Base-by-base conservation (phyloP, 2,888 invertebrate genomes). In the Tipula lateralis region DNA sequence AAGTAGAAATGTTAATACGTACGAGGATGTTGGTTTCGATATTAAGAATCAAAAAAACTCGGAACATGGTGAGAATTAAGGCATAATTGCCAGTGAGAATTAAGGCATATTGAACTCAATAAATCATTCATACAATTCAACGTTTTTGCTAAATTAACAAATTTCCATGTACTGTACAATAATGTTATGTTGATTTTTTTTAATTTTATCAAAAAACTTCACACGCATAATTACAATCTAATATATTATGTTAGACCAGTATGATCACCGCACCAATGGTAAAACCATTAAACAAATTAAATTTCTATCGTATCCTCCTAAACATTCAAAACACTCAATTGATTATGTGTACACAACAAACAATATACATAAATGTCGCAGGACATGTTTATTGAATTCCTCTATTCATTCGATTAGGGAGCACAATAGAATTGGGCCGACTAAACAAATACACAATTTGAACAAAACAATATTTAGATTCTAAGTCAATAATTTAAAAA, bases 401-500 rank as follows among this genome's bases (percentile, higher is more conserved):
- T 24, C 24, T 66, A 66, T 66, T 66, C 24, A 66, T 66, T 66
- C 66, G 66, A 66, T 66, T 66, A 66, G 66, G 9, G 24, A 66
- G 24, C 66, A 66, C 66, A 66, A 66, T 66, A 24, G 66, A 9
- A 9, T 66, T 66, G 66, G 66, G 66, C 66, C 66, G 66, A 66
- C 66, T 66, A 66, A 66, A n/a, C n/a, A n/a, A n/a, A 66, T 9
- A 66, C 9, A 66, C 24, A 66, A 24, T 66, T n/a, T 66, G 24
- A 66, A 66, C 24, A 66, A 66, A 24, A 66, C 66, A 66, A 66
- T 66, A 66, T 66, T 66, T 66, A 66, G 24, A 66, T 66, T 66
- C 66, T 66, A 66, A 66, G 66, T 66, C 66, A 66, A 66, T 66
- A 66, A 66, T 66, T 66, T 13, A 66, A 66, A n/a, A 50, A 50